Evolutionary conservation across 2,888 invertebrate species (phyloP).

Genomic region (Periphyllus acericola): DNA sequence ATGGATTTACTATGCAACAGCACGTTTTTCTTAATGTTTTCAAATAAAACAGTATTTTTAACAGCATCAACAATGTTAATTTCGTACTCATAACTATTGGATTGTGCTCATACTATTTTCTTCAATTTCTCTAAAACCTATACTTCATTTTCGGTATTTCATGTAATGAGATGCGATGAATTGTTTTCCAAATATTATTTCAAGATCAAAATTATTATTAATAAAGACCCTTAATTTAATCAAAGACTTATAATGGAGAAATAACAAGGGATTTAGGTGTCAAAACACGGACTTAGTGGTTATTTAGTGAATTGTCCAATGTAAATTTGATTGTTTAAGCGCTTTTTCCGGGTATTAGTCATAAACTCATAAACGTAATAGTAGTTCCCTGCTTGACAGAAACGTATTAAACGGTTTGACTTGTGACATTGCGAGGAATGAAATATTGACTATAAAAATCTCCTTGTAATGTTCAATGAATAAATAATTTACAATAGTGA

Average conservation of each 20-base stretch:
- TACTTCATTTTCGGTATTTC: not conserved
- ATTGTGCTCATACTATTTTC: not conserved
- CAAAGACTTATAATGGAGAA: not conserved
- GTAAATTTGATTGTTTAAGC: not conserved
- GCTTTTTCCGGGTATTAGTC: not conserved
- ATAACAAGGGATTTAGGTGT: not conserved
- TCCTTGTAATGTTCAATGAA: not conserved
- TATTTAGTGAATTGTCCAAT: not conserved
- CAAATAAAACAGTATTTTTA: conserved; percentile 1
- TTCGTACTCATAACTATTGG: not conserved
- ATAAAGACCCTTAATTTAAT: not conserved
- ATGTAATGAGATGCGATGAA: not conserved
- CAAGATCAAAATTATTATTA: not conserved
- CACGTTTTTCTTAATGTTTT: conserved; percentile 24
- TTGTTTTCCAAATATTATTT: not conserved
- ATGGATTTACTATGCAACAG: conserved; percentile 17
- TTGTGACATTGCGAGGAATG: not conserved
- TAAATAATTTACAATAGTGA: not conserved
- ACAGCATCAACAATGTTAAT: not conserved
- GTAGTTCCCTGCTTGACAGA: not conserved
- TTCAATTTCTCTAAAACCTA: not conserved
- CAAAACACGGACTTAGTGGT: not conserved
- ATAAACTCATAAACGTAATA: not conserved
- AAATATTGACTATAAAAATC: not conserved
- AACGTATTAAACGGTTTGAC: not conserved